These are phyloP conservation scores for Spongilla lacustris DNA, from an alignment of 37 sponge, comb jelly and placozoan species.

Conservation along the genomic window DNA sequence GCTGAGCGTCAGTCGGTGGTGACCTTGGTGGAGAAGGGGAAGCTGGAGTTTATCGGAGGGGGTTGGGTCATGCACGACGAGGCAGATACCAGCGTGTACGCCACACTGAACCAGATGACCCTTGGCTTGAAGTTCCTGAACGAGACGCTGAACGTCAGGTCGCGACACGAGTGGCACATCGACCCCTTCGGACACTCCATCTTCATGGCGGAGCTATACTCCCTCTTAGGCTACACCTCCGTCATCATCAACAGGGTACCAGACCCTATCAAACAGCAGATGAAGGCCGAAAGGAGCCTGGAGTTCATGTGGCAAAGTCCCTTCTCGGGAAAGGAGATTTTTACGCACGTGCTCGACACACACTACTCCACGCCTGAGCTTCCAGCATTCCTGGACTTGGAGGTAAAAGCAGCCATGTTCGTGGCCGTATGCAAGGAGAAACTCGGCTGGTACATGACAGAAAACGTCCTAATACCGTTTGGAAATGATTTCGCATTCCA, in stretches of 20 bases:
- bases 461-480: constrained; percentile 61
- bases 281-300: constrained; percentile 53
- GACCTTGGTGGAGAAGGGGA: constrained; percentile 9
- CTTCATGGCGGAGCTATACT: constrained; percentile 47
- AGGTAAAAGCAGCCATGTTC: constrained; percentile 40
- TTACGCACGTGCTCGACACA: constrained; percentile 63
- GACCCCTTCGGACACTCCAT: constrained; percentile 48
- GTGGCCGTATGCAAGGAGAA: constrained; percentile 24
- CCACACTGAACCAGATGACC: constrained; percentile 23
- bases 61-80: constrained; percentile 98
- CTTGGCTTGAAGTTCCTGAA: constrained; percentile 19
- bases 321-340: constrained; percentile 19
- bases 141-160: constrained; percentile 4
- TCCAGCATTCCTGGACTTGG: neutral
- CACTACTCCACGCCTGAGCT: constrained; percentile 56
- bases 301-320: constrained; percentile 79
- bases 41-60: constrained; percentile 87
- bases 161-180: constrained; percentile 39
- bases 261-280: constrained; percentile 79
- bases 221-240: constrained; percentile 49
- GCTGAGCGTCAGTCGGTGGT: neutral
- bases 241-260: constrained; percentile 84
- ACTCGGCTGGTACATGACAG: constrained; percentile 38
- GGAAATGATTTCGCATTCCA: constrained; percentile 62
- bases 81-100: constrained; percentile 33